A percentile compares a stretch with the other conserved stretches of the same genome.
Conservation (phyloP, 2,797 vertebrate species). For the Dendrocincla fuliginosa region DNA sequence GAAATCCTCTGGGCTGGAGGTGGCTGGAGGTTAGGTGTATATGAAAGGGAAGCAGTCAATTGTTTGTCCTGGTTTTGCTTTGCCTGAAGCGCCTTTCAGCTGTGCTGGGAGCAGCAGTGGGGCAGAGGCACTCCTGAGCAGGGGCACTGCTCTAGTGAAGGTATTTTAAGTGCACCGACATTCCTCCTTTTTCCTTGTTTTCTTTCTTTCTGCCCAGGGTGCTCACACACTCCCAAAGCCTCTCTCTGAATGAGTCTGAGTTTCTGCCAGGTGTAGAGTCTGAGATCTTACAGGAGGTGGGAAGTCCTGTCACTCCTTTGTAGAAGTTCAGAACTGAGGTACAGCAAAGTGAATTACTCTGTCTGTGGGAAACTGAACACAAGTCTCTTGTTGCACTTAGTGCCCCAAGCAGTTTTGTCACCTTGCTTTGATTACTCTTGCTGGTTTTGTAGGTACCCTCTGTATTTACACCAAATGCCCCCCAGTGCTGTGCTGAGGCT, state of each 20-base stretch:
- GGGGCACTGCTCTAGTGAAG: not conserved
- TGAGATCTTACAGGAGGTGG: not conserved
- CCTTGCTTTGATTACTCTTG: not conserved
- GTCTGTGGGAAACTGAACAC: not conserved
- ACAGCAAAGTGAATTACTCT: rapidly evolving
- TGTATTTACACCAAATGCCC: not conserved
- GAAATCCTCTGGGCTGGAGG: not conserved
- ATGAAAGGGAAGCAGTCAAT: not conserved
- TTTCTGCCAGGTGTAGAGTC: not conserved
- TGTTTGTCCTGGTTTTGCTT: not conserved
- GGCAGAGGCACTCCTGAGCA: not conserved
- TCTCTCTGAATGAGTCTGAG: not conserved
- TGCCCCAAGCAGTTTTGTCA: not conserved
- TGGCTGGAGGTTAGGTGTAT: not conserved
- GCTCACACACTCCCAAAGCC: not conserved
- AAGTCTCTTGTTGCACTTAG: not conserved
- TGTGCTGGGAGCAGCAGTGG: not conserved
- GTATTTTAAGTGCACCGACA: not conserved
- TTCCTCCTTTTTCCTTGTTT: no score
- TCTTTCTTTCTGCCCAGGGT: not conserved
- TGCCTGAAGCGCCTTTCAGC: not conserved
- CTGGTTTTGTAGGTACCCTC: not conserved
- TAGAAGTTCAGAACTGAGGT: not conserved
- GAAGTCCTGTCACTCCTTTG: not conserved
- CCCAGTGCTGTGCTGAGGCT: rapidly evolving